Evolutionary conservation across 1,140 invertebrate species (phyloP).

Genomic region (Lineus longissimus): DNA sequence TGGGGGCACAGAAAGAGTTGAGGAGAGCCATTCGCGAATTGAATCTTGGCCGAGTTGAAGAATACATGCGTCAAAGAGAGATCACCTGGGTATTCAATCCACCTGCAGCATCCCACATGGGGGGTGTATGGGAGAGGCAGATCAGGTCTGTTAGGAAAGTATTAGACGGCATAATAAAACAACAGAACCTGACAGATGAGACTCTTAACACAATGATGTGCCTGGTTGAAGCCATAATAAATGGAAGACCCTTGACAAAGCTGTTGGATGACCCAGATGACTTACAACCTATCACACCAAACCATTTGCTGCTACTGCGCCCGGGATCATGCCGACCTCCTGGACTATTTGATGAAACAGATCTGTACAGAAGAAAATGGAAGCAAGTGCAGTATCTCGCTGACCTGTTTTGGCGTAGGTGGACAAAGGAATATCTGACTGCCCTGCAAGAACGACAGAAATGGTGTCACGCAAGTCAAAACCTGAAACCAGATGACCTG

Average conservation of each 20-base stretch:
- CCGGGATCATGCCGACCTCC: slow-evolving; percentile 5
- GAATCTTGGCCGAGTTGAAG: slow-evolving; percentile 9
- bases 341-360: not conserved
- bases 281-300: slow-evolving; percentile 6
- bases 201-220: not conserved
- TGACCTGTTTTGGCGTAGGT: slow-evolving; percentile 16
- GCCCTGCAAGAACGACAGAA: slow-evolving; percentile 12
- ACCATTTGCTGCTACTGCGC: slow-evolving; percentile 4
- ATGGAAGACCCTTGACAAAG: not conserved
- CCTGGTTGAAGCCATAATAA: slow-evolving; percentile 6
- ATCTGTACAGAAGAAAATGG: slow-evolving; percentile 6
- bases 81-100: slow-evolving; percentile 47
- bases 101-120: slow-evolving; percentile 10
- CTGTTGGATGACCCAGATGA: not conserved
- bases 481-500: slow-evolving; percentile 11
- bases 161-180: not conserved
- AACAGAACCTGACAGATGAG: slow-evolving; percentile 9
- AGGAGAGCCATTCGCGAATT: slow-evolving; percentile 4
- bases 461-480: slow-evolving; percentile 7
- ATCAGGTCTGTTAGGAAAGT: slow-evolving; percentile 12
- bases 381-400: slow-evolving; percentile 11
- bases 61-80: not conserved
- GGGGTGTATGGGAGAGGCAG: slow-evolving; percentile 13
- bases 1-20: slow-evolving; percentile 14
- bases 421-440: slow-evolving; percentile 15